Percentiles rank a stretch among this genome's conserved stretches.
Conservation (phyloP, 1,140 invertebrate species). For the Trinorchestia longiramus region DNA sequence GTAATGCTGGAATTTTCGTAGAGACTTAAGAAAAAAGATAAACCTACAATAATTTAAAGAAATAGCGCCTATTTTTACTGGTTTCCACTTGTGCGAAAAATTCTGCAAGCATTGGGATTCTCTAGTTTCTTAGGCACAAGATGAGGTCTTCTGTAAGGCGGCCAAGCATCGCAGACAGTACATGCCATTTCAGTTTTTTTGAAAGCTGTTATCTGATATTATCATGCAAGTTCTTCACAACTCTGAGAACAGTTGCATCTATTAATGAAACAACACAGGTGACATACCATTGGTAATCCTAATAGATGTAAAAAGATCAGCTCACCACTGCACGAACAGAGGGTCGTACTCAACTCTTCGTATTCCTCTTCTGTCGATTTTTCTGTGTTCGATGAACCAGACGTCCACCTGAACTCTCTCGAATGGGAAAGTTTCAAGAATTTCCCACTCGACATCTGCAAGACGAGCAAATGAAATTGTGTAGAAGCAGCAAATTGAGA, state of each 20-base stretch:
- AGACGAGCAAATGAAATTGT: neutral
- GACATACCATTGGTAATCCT: neutral
- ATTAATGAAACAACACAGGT: neutral
- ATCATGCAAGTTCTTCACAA: neutral
- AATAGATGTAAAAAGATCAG: neutral
- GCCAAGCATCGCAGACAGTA: neutral
- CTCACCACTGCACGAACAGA: neutral
- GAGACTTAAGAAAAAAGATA: no score
- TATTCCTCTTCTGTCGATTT: neutral
- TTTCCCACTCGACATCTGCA: neutral
- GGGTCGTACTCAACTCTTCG: neutral
- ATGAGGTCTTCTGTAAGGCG: neutral
- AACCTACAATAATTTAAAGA: no score
- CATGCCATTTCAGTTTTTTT: neutral
- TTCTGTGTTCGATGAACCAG: constrained; percentile 2
- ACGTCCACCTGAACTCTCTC: constrained; percentile 5
- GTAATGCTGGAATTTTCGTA: no score
- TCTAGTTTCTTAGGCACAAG: neutral
- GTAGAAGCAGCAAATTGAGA: no score
- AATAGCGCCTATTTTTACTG: no score
- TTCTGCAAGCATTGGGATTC: no score
- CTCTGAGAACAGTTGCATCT: neutral
- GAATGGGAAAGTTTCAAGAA: neutral
- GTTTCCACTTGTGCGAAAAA: no score
- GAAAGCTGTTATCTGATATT: neutral